Evolutionary conservation across 2,113 vertebrate species (phyloP), one percentile per base, ranked within the genome.

Genomic region (Callopanchax toddi): DNA sequence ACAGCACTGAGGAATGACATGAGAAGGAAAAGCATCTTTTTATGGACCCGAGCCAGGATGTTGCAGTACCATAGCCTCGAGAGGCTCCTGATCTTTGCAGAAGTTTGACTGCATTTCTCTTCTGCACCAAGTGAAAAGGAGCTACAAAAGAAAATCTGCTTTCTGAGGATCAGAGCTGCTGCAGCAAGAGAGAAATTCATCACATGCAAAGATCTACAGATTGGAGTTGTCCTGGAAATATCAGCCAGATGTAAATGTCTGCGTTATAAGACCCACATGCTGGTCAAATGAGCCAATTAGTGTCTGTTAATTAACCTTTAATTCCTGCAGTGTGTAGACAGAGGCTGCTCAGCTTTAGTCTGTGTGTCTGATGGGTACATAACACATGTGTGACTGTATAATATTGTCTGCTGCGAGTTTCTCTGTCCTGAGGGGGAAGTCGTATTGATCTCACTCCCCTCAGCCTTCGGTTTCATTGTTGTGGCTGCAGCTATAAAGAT

Each of bases 381-480:
- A 60, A 43, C 21, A 15, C 7, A 3, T 48, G 59, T 65, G 16
- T 36, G 25, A 72, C 3, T n/a, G 18, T 3, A 45, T 39, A 17
- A 16, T 23, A 11, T 25, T 26, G 6, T 32, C 29, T 32, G 5
- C 40, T 68, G 25, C 0, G 26, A 46, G 45, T 7, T 11, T 26
- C 0, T 2, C n/a, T 7, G 29, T 56, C 68, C 54, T 23, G 29
- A 32, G 55, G 67, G n/a, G 67, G 66, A 22, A 60, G 17, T 18
- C 3, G 1, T 48, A 77, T 82, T 16, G 23, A 86, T 79, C 56
- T 2, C 10, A 8, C 37, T 49, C 36, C 51, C 61, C 48, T 45
- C 56, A 18, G 60, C 21, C 34, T 79, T 50, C 70, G 57, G 56
- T 86, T 73, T 63, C 62, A 55, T 58, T 77, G 79, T 79, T 83